Percentiles rank a stretch among this genome's conserved stretches.
Conservation (phyloP, 2,888 invertebrate genomes). For the Zeuzera pyrina region DNA sequence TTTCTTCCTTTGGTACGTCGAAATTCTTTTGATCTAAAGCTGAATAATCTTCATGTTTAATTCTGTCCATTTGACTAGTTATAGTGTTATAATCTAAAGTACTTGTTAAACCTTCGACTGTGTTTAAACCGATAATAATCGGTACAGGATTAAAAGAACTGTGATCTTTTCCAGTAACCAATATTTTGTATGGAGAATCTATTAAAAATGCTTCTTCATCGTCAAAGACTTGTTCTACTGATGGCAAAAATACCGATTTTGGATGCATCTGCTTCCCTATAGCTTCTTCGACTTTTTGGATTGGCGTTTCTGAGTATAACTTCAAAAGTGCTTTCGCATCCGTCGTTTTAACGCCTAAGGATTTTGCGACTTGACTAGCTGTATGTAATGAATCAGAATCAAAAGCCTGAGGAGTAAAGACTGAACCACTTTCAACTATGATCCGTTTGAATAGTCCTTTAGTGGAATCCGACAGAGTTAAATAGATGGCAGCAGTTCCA, state of each 20-base stretch:
- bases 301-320: conserved; percentile 36
- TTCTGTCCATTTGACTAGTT: conserved; percentile 49
- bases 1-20: conserved; percentile 29
- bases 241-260: conserved; percentile 52
- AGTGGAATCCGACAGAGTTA: conserved; percentile 50
- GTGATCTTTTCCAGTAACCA: conserved; percentile 31
- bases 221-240: conserved; percentile 42
- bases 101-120: conserved; percentile 66
- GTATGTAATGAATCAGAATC: conserved; percentile 41
- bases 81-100: conserved; percentile 53
- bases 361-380: conserved; percentile 53
- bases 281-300: conserved; percentile 46
- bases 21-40: conserved; percentile 44
- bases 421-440: conserved; percentile 53
- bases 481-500: conserved; percentile 49
- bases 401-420: conserved; percentile 49
- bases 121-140: conserved; percentile 65
- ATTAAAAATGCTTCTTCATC: conserved; percentile 52
- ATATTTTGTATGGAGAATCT: conserved; percentile 55
- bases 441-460: conserved; percentile 53
- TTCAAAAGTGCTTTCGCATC: conserved; percentile 38
- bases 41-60: conserved; percentile 46
- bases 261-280: conserved; percentile 57
- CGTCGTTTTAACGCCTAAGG: conserved; percentile 37
- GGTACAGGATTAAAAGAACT: conserved; percentile 52